phyloP scores from a whole-genome alignment of 1,140 invertebrate genomes.

The Hypothenemus hampei region DNA sequence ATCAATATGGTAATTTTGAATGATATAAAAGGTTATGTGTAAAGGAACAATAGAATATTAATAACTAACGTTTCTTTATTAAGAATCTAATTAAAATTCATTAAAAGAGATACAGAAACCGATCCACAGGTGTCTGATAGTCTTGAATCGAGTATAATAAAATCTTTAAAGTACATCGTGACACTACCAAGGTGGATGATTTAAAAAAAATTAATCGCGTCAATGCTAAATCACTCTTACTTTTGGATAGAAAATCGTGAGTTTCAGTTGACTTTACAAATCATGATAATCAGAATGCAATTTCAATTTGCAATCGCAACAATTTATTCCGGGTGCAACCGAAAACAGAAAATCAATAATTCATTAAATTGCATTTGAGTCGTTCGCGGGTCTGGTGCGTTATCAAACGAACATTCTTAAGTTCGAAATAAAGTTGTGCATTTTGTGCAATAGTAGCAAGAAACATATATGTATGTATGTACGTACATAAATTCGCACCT shows the following conservation, averaged over 20 bases:
- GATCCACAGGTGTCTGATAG: slow-evolving; percentile 31
- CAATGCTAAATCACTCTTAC: slow-evolving; percentile 30
- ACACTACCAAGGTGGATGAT: slow-evolving; percentile 31
- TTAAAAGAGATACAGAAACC: slow-evolving; percentile 24
- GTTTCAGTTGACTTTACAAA: too few relatives aligned
- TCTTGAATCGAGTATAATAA: slow-evolving; percentile 28
- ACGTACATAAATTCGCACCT: too few relatives aligned
- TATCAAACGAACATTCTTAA: too few relatives aligned
- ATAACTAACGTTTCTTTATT: slow-evolving; percentile 24
- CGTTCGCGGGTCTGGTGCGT: too few relatives aligned
- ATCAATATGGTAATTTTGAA: slow-evolving; percentile 24
- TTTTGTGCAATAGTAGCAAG: too few relatives aligned
- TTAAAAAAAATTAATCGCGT: slow-evolving; percentile 28
- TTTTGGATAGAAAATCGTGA: slow-evolving; percentile 34
- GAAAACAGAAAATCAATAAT: too few relatives aligned
- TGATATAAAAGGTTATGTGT: slow-evolving; percentile 22
- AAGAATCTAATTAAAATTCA: slow-evolving; percentile 29
- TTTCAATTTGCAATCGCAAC: too few relatives aligned
- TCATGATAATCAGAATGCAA: too few relatives aligned
- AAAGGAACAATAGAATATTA: slow-evolving; percentile 27
- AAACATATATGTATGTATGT: too few relatives aligned
- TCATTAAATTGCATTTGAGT: too few relatives aligned
- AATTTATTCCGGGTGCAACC: too few relatives aligned
- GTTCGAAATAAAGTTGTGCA: too few relatives aligned
- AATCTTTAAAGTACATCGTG: slow-evolving; percentile 29